phyloP scores from a whole-genome alignment of 2,113 vertebrate species.

The Archilochus colubris region DNA sequence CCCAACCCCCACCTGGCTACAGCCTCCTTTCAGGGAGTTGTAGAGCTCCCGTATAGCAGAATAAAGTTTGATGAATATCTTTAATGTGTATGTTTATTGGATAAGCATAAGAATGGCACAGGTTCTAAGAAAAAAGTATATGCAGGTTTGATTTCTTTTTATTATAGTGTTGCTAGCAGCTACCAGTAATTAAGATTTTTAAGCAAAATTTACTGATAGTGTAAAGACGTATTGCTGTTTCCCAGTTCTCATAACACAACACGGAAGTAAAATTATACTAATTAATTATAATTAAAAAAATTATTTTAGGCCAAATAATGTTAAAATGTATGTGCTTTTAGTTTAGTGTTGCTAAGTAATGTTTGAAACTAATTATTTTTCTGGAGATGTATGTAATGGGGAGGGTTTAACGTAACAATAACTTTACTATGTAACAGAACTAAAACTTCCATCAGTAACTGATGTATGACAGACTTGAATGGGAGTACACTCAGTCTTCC shows the following conservation, averaged over 20 bases:
- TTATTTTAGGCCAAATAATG: neutral
- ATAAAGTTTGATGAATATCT: neutral
- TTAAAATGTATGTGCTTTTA: neutral
- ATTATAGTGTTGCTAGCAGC: neutral
- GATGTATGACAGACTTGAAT: neutral
- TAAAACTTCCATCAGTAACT: neutral
- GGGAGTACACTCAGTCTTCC: neutral
- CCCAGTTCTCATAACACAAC: neutral
- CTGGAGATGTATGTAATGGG: neutral
- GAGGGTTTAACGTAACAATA: accelerated
- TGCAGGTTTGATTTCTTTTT: neutral
- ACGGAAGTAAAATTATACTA: neutral
- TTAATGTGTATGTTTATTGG: neutral
- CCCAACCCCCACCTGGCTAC: too few relatives aligned
- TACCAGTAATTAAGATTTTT: neutral
- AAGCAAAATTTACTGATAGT: neutral
- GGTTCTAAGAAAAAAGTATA: neutral
- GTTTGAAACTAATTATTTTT: neutral
- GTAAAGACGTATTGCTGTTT: neutral
- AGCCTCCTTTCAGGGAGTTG: too few relatives aligned
- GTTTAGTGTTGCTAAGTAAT: neutral
- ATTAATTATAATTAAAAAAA: neutral
- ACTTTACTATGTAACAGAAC: neutral
- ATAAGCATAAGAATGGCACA: neutral
- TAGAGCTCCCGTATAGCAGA: neutral